Conservation (phyloP, 2,113 vertebrate species). For the Zapornia atra region DNA sequence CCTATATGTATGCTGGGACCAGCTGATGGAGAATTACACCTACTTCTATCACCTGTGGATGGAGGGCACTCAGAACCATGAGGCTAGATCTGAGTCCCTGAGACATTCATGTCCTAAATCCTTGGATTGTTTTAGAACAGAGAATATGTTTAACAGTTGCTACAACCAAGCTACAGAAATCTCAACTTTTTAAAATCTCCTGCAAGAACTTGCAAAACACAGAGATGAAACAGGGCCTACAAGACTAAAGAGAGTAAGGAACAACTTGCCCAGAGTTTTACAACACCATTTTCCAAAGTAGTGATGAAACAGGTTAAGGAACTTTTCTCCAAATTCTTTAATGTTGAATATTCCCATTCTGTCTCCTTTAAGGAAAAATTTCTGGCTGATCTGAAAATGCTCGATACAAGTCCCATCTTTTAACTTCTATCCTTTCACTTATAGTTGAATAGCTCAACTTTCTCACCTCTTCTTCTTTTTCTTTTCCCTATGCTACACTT, state of each 20-base stretch:
- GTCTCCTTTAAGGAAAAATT: background rate
- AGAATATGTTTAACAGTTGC: background rate
- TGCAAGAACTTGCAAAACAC: background rate
- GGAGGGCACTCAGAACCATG: background rate
- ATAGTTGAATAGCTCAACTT: background rate
- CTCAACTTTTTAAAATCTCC: background rate
- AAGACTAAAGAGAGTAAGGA: background rate
- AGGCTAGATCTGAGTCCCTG: background rate
- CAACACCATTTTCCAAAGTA: background rate
- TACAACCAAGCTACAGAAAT: background rate
- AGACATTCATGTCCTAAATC: background rate
- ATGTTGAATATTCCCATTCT: background rate
- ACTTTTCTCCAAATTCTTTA: background rate
- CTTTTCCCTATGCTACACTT: background rate
- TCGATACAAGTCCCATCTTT: background rate
- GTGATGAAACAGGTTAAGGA: background rate
- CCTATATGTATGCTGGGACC: background rate
- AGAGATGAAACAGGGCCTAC: background rate
- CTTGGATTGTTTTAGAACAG: background rate
- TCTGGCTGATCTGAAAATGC: background rate
- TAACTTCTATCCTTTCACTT: background rate
- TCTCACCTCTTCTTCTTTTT: background rate
- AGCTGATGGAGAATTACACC: background rate
- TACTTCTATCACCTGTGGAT: background rate
- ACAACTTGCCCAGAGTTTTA: background rate